Conservation (phyloP, 2,113 vertebrate genomes). For the Strigops habroptila region DNA sequence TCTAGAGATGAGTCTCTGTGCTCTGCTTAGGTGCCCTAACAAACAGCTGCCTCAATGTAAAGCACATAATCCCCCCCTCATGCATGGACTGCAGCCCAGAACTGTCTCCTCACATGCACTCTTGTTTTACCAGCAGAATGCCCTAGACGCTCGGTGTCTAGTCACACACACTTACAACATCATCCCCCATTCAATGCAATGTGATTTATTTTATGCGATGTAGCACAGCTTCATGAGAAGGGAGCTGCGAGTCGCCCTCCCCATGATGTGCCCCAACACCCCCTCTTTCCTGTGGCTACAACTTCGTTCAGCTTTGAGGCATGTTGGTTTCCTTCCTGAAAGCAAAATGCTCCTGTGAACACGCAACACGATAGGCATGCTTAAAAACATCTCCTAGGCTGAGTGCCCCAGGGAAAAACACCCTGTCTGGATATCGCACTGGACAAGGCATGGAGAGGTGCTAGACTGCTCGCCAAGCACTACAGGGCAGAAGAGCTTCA, state of each 20-base stretch:
- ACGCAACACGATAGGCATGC: rapidly evolving
- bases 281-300: neutral
- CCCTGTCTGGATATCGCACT: neutral
- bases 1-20: neutral
- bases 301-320: neutral
- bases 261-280: rapidly evolving
- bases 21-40: neutral
- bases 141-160: neutral
- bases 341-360: neutral
- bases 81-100: neutral
- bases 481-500: neutral
- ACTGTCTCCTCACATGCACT: rapidly evolving
- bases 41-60: rapidly evolving
- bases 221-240: neutral
- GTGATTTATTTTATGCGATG: rapidly evolving
- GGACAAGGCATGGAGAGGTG: neutral
- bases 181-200: neutral
- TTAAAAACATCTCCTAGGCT: neutral
- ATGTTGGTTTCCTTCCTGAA: neutral
- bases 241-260: neutral
- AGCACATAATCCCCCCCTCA: neutral
- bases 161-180: neutral
- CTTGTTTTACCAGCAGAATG: neutral
- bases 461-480: neutral
- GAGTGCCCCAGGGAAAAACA: neutral